Evolutionary conservation across 1,140 invertebrate species (phyloP).

Genomic region (Liolophura sinensis): DNA sequence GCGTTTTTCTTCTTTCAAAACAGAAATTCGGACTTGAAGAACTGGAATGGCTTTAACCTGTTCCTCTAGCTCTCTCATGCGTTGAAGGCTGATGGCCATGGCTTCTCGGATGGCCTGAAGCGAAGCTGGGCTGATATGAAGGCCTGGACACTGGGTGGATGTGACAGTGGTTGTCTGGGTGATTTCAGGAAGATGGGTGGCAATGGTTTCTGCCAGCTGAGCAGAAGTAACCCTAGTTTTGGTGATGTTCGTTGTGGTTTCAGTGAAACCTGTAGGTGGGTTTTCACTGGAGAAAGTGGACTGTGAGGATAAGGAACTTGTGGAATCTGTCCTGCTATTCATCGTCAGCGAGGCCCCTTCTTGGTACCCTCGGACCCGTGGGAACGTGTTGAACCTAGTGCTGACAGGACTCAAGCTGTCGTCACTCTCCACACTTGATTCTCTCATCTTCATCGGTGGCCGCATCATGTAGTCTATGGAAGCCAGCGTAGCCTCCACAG

Average conservation of each 20-base stretch:
- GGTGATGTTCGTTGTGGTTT: constrained; percentile 18
- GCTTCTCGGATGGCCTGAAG: constrained; percentile 62
- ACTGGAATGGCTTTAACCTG: constrained; percentile 83
- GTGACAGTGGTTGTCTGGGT: constrained; percentile 3
- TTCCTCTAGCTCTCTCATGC: constrained; percentile 80
- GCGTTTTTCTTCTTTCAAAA: constrained; percentile 75
- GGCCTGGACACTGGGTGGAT: background rate
- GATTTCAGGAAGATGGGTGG: constrained; percentile 35
- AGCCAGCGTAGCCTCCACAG: constrained; percentile 43
- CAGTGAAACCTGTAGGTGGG: constrained; percentile 4
- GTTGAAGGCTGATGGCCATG: constrained; percentile 76
- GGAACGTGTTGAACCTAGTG: constrained; percentile 36
- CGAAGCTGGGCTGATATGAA: constrained; percentile 18
- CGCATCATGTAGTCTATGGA: constrained; percentile 43
- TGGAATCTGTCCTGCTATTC: constrained; percentile 36
- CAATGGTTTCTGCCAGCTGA: constrained; percentile 44
- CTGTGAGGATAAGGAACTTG: constrained; percentile 48
- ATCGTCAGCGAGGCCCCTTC: constrained; percentile 28
- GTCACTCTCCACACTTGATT: constrained; percentile 32
- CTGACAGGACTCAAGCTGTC: constrained; percentile 24
- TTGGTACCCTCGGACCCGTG: constrained; percentile 14
- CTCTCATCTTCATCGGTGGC: constrained; percentile 16
- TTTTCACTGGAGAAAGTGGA: constrained; percentile 42
- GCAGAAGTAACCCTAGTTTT: constrained; percentile 39
- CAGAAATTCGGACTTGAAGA: constrained; percentile 73